These are phyloP conservation scores for Embidobia sp. DNA, from an alignment of 2,888 invertebrate species.

Conservation along the genomic window DNA sequence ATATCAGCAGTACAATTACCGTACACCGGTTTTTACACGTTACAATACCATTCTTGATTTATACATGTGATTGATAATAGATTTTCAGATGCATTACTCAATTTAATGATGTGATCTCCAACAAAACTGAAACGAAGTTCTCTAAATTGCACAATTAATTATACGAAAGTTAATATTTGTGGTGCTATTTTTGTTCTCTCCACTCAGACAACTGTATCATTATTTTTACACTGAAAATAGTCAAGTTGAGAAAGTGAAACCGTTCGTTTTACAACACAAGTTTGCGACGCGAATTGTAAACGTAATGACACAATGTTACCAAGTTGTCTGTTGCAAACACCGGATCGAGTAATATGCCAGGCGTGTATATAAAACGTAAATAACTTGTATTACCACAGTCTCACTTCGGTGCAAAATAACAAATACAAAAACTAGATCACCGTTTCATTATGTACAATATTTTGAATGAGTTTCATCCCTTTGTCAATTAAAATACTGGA, in stretches of 20 bases:
- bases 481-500: conserved; percentile 32
- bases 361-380: conserved; percentile 39
- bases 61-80: conserved; percentile 20
- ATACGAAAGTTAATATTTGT: conserved; percentile 24
- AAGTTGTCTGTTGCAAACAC: conserved; percentile 5
- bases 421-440: conserved; percentile 61
- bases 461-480: conserved; percentile 20
- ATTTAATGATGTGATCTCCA: conserved; percentile 20
- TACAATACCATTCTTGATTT: conserved; percentile 5
- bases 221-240: conserved; percentile 14
- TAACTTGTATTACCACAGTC: conserved; percentile 52
- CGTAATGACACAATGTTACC: conserved; percentile 23
- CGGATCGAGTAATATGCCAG: conserved; percentile 21
- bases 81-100: conserved; percentile 8
- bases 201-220: conserved; percentile 5
- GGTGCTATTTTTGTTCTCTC: conserved; percentile 8
- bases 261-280: neutral
- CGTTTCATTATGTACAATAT: conserved; percentile 39
- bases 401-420: conserved; percentile 59
- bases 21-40: conserved; percentile 8
- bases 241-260: neutral
- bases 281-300: conserved; percentile 1
- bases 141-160: conserved; percentile 35
- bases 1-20: conserved; percentile 24
- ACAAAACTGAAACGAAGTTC: conserved; percentile 48